Evolutionary conservation across 2,888 invertebrate genomes (phyloP), one percentile per base, ranked within the genome.

Genomic region (Lepeophtheirus nordmannii): DNA sequence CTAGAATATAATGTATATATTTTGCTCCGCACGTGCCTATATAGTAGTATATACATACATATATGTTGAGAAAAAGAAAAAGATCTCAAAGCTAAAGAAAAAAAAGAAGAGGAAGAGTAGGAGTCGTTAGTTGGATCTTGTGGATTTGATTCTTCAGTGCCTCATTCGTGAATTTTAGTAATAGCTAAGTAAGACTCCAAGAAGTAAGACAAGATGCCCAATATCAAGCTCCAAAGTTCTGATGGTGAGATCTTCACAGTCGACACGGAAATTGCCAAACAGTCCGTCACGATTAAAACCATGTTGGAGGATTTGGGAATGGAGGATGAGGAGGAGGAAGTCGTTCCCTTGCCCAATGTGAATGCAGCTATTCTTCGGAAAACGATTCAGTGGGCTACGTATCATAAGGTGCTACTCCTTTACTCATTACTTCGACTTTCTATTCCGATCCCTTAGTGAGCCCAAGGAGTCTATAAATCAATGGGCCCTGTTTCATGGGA

Each of bases 271-370:
- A 92, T 97, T 68, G 96, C 96, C 59, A 91, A 93, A 80, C 93
- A 93, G 76, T 96, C 94, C 0, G 90, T 92, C 17, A 97, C 96
- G 0, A 94, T 98, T 71, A 96, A 94, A 78, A 97, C 94, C 5
- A 97, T 98, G 90, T 81, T 98, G 72, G 96, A 96, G 78, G 89
- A 91, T 78, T 80, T 89, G 68, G 89, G 89, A 39, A 58, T 67
- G 41, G 56, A 67, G 22, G 67, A 53, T 60, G 88, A 92, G 68
- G 90, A 90, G 70, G 93, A 93, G 73, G 93, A 93, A 76, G 85
- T 92, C 5, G 90, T 98, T 0, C 97, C 97, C 0, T 78, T 98
- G 65, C 96, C 94, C 0, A 98, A 97, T 75, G 97, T 98, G 0
- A 96, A 92, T 75, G 92, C 96, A 0, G 89, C 93, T 38, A 97